Percentiles rank a stretch among this genome's conserved stretches.
Conservation (phyloP, 2,113 vertebrate genomes). For the Bubo bubo region DNA sequence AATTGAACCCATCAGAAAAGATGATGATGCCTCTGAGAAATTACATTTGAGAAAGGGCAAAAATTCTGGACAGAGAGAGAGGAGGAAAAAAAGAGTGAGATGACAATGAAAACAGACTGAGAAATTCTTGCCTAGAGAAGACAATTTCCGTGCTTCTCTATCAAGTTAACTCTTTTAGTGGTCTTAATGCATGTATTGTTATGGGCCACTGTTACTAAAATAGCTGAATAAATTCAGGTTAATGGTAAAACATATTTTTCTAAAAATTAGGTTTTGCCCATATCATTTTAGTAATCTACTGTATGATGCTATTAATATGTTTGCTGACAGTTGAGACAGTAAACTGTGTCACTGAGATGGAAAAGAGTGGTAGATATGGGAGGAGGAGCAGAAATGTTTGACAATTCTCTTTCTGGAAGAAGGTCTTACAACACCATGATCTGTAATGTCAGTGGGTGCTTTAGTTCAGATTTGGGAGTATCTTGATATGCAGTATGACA, state of each 20-base stretch:
- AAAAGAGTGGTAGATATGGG: background rate
- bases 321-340: background rate
- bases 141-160: background rate
- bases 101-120: background rate
- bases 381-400: background rate
- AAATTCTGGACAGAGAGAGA: background rate
- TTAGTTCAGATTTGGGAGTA: background rate
- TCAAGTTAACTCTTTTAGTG: background rate
- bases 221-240: background rate
- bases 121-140: background rate
- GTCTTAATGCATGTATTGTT: background rate
- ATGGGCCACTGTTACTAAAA: background rate
- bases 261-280: background rate
- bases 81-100: fast-evolving
- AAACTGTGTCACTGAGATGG: background rate
- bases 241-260: background rate
- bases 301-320: background rate
- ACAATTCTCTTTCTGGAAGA: background rate
- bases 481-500: background rate
- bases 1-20: background rate
- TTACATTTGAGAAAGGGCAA: background rate
- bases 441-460: background rate
- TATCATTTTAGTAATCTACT: background rate
- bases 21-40: background rate
- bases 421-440: background rate